Conservation (phyloP, 2,888 invertebrate species). For the Ennomos erosarius region DNA sequence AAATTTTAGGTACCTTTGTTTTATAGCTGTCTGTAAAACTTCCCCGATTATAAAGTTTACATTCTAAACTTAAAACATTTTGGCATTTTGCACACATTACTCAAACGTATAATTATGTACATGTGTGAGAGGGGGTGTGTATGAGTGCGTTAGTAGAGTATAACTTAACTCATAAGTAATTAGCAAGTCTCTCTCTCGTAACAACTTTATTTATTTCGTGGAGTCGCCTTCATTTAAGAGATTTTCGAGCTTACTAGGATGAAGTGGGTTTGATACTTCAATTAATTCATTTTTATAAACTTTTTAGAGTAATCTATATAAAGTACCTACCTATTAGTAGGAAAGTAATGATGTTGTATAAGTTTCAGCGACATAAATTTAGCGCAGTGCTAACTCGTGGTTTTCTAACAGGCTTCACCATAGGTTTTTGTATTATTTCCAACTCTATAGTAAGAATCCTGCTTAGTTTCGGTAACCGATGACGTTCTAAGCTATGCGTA, state of each 20-base stretch:
- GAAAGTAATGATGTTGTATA: too few relatives aligned
- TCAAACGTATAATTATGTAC: slow-evolving; percentile 36
- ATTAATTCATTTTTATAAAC: neutral
- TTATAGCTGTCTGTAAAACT: neutral
- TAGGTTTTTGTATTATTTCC: too few relatives aligned
- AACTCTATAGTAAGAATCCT: too few relatives aligned
- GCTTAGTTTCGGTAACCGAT: too few relatives aligned
- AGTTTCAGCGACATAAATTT: too few relatives aligned
- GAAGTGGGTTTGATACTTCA: slow-evolving; percentile 58
- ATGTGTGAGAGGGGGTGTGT: slow-evolving; percentile 38
- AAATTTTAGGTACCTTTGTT: neutral
- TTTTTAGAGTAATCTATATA: too few relatives aligned
- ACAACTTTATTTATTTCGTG: slow-evolving; percentile 78
- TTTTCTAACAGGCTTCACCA: too few relatives aligned
- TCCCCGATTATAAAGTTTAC: slow-evolving; percentile 15
- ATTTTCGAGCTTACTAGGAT: slow-evolving; percentile 42
- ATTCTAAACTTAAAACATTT: slow-evolving; percentile 14
- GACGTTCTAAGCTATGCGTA: too few relatives aligned
- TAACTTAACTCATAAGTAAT: slow-evolving; percentile 58
- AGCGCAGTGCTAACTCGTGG: too few relatives aligned
- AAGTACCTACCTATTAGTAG: too few relatives aligned
- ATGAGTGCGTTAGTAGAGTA: slow-evolving; percentile 8
- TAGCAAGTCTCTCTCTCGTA: slow-evolving; percentile 67
- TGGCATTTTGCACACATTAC: slow-evolving; percentile 12
- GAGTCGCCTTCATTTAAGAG: slow-evolving; percentile 73